Conservation (phyloP, 2,113 vertebrate species). For the Mustela nigripes region DNA sequence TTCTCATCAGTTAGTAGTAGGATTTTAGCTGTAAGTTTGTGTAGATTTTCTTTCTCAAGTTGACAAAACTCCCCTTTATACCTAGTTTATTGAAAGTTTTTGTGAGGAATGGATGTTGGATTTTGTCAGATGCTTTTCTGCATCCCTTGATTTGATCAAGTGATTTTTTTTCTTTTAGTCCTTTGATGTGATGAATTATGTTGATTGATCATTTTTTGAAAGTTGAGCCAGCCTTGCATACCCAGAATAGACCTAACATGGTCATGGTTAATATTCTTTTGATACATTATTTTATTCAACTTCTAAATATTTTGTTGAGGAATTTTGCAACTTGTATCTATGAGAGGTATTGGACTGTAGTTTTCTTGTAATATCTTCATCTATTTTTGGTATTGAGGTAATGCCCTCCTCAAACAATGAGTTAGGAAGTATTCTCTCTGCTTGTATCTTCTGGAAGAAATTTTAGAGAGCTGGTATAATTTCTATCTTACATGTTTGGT, state of each 20-base stretch:
- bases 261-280: not conserved
- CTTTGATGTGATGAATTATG: not conserved
- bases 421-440: not conserved
- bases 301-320: not conserved
- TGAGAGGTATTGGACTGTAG: not conserved
- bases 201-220: constrained; percentile 1
- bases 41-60: not conserved
- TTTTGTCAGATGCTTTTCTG: not conserved
- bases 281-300: not conserved
- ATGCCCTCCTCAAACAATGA: not conserved
- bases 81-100: constrained; percentile 4
- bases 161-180: not conserved
- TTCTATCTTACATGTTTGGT: not conserved
- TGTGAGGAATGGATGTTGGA: not conserved
- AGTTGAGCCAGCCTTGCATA: not conserved
- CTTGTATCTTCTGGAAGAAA: not conserved
- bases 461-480: not conserved
- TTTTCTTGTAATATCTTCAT: constrained; percentile 8
- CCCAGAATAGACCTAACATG: not conserved
- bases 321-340: not conserved
- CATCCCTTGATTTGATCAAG: not conserved
- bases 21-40: not conserved
- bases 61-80: not conserved
- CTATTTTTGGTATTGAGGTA: not conserved
- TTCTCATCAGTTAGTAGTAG: not conserved